These are phyloP conservation scores for Yponomeuta sedellus DNA, from an alignment of 2,888 invertebrate genomes.

Conservation along the genomic window DNA sequence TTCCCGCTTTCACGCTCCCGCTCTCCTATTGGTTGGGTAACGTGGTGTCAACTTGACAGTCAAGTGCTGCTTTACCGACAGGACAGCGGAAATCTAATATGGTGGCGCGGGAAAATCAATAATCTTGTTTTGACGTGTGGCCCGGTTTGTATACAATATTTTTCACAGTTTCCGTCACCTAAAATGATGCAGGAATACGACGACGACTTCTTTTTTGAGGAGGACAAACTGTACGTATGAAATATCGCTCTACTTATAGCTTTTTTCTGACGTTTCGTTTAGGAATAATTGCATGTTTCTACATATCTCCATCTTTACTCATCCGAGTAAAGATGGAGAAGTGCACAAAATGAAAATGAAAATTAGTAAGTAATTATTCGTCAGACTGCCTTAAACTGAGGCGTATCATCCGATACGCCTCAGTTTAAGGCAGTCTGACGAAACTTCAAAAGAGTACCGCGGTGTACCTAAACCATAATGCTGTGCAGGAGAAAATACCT, in stretches of 20 bases:
- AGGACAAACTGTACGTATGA: constrained; percentile 79
- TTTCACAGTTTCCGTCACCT: constrained; percentile 18
- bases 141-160: constrained; percentile 14
- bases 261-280: constrained; percentile 14
- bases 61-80: constrained; percentile 24
- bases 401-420: too few species aligned
- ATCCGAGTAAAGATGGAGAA: too few species aligned
- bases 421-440: too few species aligned
- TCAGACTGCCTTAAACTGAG: too few species aligned
- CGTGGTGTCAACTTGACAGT: constrained; percentile 16
- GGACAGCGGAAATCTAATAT: constrained; percentile 22
- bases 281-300: constrained; percentile 27
- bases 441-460: too few species aligned
- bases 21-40: constrained; percentile 26
- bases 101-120: constrained; percentile 41
- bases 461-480: too few species aligned
- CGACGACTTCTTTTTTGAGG: constrained; percentile 89
- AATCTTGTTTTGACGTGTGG: constrained; percentile 28
- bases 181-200: constrained; percentile 85
- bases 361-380: too few species aligned
- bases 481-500: not conserved
- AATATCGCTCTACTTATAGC: constrained; percentile 8
- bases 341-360: too few species aligned
- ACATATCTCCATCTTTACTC: too few species aligned
- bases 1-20: constrained; percentile 8